phyloP scores from a whole-genome alignment of 2,113 vertebrate genomes.

The Neofelis nebulosa region DNA sequence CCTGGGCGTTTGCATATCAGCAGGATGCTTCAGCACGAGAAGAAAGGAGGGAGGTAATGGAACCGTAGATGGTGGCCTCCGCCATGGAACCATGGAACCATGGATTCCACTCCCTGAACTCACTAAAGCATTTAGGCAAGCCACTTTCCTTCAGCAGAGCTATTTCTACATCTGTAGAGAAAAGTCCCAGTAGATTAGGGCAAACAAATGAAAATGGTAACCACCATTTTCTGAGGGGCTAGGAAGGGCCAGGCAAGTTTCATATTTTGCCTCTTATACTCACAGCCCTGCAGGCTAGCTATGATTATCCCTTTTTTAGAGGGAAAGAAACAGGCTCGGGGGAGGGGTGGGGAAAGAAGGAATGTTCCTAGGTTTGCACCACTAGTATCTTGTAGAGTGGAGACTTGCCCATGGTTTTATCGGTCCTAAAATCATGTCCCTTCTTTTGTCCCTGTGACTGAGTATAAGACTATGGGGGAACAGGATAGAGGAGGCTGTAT shows the following conservation, averaged over 20 bases:
- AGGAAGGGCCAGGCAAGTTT: too few relatives aligned
- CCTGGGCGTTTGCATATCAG: neutral
- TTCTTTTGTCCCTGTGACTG: neutral
- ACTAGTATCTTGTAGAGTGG: neutral
- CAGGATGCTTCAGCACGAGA: neutral
- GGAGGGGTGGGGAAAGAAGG: too few relatives aligned
- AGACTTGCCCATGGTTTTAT: neutral
- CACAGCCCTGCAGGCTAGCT: fast-evolving
- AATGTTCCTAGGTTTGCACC: neutral
- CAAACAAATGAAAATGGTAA: neutral
- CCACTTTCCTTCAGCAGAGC: fast-evolving
- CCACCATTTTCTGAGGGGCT: neutral
- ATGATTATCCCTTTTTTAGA: neutral
- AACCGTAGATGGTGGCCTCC: too few relatives aligned
- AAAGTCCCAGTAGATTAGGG: neutral
- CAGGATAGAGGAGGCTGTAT: neutral
- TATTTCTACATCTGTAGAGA: neutral
- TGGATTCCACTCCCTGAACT: neutral
- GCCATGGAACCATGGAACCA: neutral
- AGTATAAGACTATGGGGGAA: neutral
- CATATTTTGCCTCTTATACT: neutral
- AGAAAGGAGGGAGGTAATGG: neutral
- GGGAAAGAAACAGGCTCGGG: neutral
- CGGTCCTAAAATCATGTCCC: neutral
- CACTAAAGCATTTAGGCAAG: neutral